These are phyloP conservation scores for Drosophila peninsularis DNA, from an alignment of 2,888 invertebrate genomes.

Conservation along the genomic window DNA sequence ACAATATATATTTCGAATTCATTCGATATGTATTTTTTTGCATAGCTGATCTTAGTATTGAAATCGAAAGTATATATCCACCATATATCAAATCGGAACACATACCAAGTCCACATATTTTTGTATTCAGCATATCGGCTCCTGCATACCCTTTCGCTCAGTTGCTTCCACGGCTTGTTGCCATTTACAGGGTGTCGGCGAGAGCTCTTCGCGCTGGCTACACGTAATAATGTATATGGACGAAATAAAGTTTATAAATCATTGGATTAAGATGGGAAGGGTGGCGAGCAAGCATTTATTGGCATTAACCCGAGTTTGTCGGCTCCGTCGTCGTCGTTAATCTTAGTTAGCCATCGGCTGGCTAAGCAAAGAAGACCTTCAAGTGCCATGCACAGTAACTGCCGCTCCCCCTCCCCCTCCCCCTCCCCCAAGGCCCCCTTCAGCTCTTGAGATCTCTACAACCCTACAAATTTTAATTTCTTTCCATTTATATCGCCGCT, in stretches of 20 bases:
- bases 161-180: neutral
- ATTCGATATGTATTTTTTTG: no score
- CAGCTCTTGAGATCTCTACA: conserved; percentile 47
- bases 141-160: neutral
- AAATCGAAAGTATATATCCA: no score
- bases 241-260: conserved; percentile 51
- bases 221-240: neutral
- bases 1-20: no score
- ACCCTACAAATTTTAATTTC: conserved; percentile 62
- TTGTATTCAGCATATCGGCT: no score
- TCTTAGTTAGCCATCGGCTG: conserved; percentile 53
- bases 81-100: no score
- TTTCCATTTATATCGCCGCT: conserved; percentile 54
- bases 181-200: neutral
- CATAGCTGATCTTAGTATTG: no score
- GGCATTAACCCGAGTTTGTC: conserved; percentile 45
- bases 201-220: neutral
- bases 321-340: conserved; percentile 39
- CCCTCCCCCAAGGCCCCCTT: neutral
- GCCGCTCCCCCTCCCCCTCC: neutral
- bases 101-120: no score
- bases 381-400: conserved; percentile 6
- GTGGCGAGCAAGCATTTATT: conserved; percentile 43
- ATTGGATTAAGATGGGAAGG: conserved; percentile 48
- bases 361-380: conserved; percentile 23